Evolutionary conservation across 1,140 invertebrate species (phyloP).

Genomic region (Papilio aristodemus): DNA sequence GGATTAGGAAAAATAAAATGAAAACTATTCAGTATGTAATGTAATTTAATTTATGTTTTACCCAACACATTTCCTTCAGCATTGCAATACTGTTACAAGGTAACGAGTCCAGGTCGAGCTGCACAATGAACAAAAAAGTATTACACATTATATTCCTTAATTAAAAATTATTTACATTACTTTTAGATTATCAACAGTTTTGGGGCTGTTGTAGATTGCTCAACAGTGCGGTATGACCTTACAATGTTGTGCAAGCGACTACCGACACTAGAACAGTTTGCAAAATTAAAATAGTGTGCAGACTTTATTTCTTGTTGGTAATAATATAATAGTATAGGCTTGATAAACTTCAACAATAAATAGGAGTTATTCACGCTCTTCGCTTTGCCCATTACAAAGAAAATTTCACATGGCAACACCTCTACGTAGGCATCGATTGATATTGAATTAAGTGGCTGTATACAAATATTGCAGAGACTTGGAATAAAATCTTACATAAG

Average conservation of each 20-base stretch:
- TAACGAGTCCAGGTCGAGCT: slow-evolving; percentile 26
- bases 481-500: background rate
- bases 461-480: background rate
- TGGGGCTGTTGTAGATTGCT: slow-evolving; percentile 51
- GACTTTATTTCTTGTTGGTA: background rate
- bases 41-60: slow-evolving; percentile 28
- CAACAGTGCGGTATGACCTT: slow-evolving; percentile 59
- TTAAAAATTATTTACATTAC: slow-evolving; percentile 48
- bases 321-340: background rate
- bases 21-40: slow-evolving; percentile 16
- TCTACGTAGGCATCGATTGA: no score
- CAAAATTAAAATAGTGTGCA: slow-evolving; percentile 28
- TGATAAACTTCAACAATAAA: background rate
- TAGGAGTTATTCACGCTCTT: background rate
- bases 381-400: background rate
- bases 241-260: slow-evolving; percentile 53
- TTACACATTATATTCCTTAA: slow-evolving; percentile 44
- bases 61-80: slow-evolving; percentile 31
- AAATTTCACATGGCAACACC: no score
- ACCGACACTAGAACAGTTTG: slow-evolving; percentile 43
- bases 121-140: slow-evolving; percentile 33
- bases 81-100: slow-evolving; percentile 27
- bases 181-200: slow-evolving; percentile 56
- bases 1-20: slow-evolving; percentile 19
- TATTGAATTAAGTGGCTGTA: no score